These are phyloP conservation scores for Neopelma chrysocephalum DNA, from an alignment of 2,797 vertebrate genomes.

Conservation along the genomic window DNA sequence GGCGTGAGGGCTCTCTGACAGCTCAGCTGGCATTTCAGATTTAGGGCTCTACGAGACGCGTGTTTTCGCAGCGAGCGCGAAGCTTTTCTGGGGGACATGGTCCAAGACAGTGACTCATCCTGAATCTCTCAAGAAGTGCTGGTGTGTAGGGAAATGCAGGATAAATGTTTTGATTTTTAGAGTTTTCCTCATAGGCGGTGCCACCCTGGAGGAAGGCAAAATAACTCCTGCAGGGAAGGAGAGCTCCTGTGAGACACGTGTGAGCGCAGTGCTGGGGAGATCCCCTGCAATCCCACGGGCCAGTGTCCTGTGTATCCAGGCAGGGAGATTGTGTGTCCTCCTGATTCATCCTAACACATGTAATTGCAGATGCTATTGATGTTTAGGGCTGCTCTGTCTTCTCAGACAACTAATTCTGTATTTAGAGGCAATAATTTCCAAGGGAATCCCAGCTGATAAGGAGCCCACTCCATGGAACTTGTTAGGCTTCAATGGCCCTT, in stretches of 20 bases:
- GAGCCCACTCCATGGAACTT: neutral
- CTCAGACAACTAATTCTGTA: neutral
- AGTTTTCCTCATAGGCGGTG: neutral
- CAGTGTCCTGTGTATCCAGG: neutral
- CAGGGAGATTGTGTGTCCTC: neutral
- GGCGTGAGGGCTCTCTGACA: neutral
- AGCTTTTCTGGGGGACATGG: neutral
- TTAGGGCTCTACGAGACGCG: neutral
- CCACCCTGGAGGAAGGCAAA: neutral
- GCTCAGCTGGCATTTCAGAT: neutral
- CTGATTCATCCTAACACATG: neutral
- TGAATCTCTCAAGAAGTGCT: slow-evolving; percentile 16
- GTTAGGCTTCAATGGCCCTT: neutral
- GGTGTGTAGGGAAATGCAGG: slow-evolving; percentile 2
- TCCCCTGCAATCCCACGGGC: neutral
- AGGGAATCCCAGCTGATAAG: neutral
- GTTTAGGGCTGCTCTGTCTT: neutral
- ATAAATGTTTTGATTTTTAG: slow-evolving; percentile 58
- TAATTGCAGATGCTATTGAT: neutral
- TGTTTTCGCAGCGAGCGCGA: neutral
- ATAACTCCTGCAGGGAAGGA: neutral
- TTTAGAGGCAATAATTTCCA: neutral
- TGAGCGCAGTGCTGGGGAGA: neutral
- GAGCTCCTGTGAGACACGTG: accelerated
- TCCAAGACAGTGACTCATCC: slow-evolving; percentile 44